Conservation (phyloP, 2,113 vertebrate genomes). For the Lepus europaeus region DNA sequence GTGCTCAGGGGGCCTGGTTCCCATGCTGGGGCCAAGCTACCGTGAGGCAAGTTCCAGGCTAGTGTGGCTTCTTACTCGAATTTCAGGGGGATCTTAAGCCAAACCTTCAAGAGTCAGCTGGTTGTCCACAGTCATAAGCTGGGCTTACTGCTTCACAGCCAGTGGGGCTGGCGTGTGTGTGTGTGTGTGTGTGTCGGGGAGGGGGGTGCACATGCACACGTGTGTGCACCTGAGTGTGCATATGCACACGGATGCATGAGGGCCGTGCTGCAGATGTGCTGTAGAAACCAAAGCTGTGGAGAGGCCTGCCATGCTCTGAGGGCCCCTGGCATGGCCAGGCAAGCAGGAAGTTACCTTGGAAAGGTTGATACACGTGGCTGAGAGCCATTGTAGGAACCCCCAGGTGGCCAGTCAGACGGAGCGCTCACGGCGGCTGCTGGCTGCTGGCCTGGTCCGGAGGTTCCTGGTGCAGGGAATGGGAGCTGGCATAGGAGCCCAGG, state of each 20-base stretch:
- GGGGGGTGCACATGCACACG: not conserved
- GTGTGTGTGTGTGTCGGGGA: too few relatives aligned
- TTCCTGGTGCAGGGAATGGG: not conserved
- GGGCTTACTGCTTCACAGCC: not conserved
- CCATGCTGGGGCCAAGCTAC: not conserved
- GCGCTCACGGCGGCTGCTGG: fast-evolving
- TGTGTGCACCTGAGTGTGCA: not conserved
- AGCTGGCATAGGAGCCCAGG: not conserved
- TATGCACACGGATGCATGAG: fast-evolving
- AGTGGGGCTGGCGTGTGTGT: not conserved
- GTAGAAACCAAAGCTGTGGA: not conserved
- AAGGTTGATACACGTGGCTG: not conserved
- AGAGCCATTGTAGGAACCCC: not conserved
- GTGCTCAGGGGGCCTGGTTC: not conserved
- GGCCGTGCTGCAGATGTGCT: too few relatives aligned
- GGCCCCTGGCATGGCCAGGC: not conserved
- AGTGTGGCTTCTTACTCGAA: not conserved
- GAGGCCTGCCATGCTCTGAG: not conserved
- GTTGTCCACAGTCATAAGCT: not conserved
- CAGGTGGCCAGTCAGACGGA: not conserved
- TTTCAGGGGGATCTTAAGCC: not conserved
- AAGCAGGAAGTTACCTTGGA: not conserved
- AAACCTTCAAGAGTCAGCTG: not conserved
- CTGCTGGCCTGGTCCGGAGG: not conserved
- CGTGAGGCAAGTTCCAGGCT: not conserved